Base-by-base conservation (phyloP, 2,888 invertebrate species). In the Piscicola geometra region DNA sequence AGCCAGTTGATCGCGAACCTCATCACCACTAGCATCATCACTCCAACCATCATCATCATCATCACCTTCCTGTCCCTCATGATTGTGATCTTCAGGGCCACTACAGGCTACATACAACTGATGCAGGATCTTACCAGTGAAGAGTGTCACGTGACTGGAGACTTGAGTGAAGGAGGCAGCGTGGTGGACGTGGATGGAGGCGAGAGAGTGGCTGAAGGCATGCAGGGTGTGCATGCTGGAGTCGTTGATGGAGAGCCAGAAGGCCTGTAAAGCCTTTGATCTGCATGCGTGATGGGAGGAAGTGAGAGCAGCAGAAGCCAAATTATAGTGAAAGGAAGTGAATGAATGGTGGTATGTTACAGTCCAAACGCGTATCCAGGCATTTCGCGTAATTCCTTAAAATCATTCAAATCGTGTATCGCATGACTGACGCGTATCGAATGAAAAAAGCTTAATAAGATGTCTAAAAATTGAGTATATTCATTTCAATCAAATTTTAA, bases 251-350 rank as follows among this genome's bases (percentile, higher is more conserved):
- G 91, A 91, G 85, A 92, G 88, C 93, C 94, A 93, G 87, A 95
- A 94, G 1, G 93, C 90, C 83, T 93, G 93, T 82, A 95, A 88
- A 87, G 94, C 94, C 85, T 91, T 91, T 36, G 93, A 94, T 85
- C 94, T 94, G 50, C 12, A 18, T 50, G 52, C 15, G 18, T 50
- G 52, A 50, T 12, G 12, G 52, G 18, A 15, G 12, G 52, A 50
- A 50, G 12, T 12, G 12, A 50, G 12, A 50, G 18, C 12, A 15
- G 52, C 15, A 50, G 12, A 50, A 50, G 52, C 18, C 15, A 15
- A n/a, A n/a, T n/a, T n/a, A n/a, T n/a, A n/a, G n/a, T n/a, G n/a
- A n/a, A n/a, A n/a, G 12, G 12, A 18, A 50, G 18, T 50, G 52
- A 15, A 50, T 50, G 52, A 50, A 50, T 50, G 52, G 52, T 15